Percentiles rank a stretch among this genome's conserved stretches.
Conservation (phyloP, 2,888 invertebrate genomes). For the Mythimna ferrago region DNA sequence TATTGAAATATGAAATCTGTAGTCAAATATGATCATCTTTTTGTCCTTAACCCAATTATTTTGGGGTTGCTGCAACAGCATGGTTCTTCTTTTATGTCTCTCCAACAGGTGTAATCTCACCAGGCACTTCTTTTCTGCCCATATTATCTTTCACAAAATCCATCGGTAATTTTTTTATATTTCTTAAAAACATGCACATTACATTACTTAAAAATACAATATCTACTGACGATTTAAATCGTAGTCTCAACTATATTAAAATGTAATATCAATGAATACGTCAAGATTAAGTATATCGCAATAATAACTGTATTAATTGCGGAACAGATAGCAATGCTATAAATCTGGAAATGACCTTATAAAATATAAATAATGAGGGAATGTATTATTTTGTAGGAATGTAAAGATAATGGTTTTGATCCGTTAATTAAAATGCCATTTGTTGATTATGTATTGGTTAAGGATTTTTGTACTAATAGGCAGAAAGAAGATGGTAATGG, state of each 20-base stretch:
- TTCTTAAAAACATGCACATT: no score
- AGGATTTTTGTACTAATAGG: not conserved
- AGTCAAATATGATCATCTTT: no score
- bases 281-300: not conserved
- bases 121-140: not conserved
- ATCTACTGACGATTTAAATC: no score
- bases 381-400: conserved; percentile 15
- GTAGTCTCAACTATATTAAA: no score
- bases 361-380: conserved; percentile 27
- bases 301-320: conserved; percentile 30
- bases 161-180: not conserved
- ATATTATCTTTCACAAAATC: not conserved
- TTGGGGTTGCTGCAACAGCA: no score
- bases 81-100: no score
- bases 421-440: conserved; percentile 19
- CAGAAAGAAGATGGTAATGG: no score
- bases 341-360: conserved; percentile 30
- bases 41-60: no score
- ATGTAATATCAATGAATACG: not conserved
- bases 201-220: no score
- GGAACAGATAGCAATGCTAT: conserved; percentile 20
- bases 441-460: not conserved
- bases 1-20: no score
- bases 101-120: not conserved
- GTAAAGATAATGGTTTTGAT: conserved; percentile 8